Base-by-base conservation (phyloP, 2,113 vertebrate species). In the Heterochromis multidens region DNA sequence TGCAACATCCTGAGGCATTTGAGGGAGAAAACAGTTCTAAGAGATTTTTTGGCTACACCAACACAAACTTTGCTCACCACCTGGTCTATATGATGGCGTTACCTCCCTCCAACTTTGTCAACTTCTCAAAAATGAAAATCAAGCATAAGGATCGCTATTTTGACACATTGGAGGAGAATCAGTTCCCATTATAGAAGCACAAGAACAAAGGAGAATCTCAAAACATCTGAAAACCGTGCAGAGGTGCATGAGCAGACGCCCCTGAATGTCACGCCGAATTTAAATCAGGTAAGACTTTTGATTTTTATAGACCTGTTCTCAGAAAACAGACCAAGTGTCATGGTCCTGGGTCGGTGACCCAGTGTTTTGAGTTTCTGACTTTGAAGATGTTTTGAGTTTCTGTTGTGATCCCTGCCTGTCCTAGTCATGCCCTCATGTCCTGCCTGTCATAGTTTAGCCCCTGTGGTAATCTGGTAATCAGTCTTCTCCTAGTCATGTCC, bases 141-240 rank as follows among this genome's bases (percentile, higher is more conserved):
- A 35, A 10, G 21, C 31, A 9, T 62, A n/a, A 35, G 19, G 31
- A 62, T 62, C 9, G 19, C 60, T 33, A 9, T 3, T 33, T 33
- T 1, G 60, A 33, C 16, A 61, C 59, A 19, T 0, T 2, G 19
- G 5, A 62, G 60, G 60, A 35, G 0, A 35, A 0, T 10, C 2
- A n/a, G 31, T 12, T n/a, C 33, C 60, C 29, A 62, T 62, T 29
- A 33, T 17, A 62, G 29, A 33, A 29, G 17, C 1, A 62, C 60
- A 21, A 61, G 9, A 4, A 40, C 1, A 1, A 40, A 14, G 4
- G 8, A 16, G 35, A 2, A 31, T 61, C 59, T 61, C 27, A 33
- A 35, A 35, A 63, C 13, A n/a, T 13, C 1, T 35, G 19, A n/a
- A 27, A 59, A 29, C 0, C 13, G 4, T 59, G 16, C 57, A 9